Conservation (phyloP, 2,113 vertebrate genomes). For the Myodes glareolus region DNA sequence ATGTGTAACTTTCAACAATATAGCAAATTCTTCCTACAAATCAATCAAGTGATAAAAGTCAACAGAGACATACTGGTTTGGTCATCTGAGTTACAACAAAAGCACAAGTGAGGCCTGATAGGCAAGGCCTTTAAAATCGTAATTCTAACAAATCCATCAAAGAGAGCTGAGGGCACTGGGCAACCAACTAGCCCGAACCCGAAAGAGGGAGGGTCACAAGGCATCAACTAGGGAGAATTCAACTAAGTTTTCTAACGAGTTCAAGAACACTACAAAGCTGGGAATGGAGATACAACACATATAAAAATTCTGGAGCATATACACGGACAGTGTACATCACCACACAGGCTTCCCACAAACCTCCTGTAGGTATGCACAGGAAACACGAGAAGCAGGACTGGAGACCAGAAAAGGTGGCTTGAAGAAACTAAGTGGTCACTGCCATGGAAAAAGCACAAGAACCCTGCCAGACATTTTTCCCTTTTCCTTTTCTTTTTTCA, state of each 20-base stretch:
- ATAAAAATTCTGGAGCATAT: background rate
- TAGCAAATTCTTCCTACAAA: slow-evolving; percentile 3
- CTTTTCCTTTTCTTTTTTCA: too few relatives aligned
- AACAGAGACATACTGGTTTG: background rate
- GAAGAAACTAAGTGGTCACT: background rate
- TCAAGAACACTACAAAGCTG: background rate
- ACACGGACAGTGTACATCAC: background rate
- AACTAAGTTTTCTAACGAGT: slow-evolving; percentile 17
- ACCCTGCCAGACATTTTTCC: background rate
- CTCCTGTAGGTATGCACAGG: background rate
- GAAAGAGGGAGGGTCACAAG: background rate
- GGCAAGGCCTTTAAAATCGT: too few relatives aligned
- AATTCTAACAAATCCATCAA: slow-evolving; percentile 13
- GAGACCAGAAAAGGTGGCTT: background rate
- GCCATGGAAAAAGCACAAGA: background rate
- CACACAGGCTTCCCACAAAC: background rate
- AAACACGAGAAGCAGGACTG: background rate
- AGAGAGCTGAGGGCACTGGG: background rate
- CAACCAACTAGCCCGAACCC: background rate
- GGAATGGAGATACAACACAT: background rate
- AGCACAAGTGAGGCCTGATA: background rate
- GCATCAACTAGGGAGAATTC: background rate
- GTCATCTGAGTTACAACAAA: slow-evolving; percentile 13
- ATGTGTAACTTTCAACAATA: slow-evolving; percentile 55
- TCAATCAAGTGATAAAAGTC: background rate